These are phyloP conservation scores for Tautogolabrus adspersus DNA, from an alignment of 2,113 vertebrate species.

Conservation along the genomic window DNA sequence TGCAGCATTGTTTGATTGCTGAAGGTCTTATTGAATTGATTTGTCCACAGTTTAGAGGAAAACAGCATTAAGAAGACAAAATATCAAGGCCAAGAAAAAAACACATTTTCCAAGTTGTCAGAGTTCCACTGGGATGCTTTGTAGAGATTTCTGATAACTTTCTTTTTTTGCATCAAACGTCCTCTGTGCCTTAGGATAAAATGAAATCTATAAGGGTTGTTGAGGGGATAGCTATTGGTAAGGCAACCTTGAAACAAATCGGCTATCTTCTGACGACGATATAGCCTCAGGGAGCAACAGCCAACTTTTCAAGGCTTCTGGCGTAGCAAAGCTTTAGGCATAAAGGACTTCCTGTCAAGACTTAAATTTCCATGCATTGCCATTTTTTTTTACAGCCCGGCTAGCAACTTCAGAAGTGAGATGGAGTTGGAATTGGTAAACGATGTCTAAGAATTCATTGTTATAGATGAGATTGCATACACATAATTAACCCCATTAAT, in stretches of 20 bases:
- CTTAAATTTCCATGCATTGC: too few species aligned
- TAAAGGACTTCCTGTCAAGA: neutral
- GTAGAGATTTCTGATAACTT: neutral
- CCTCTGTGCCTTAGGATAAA: neutral
- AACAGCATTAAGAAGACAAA: neutral
- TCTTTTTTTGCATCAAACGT: neutral
- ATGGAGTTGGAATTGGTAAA: too few species aligned
- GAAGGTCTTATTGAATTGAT: neutral
- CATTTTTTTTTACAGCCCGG: too few species aligned
- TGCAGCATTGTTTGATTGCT: neutral
- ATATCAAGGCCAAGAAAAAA: neutral
- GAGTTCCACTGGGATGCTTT: neutral
- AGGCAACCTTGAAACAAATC: neutral
- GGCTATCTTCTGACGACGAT: neutral
- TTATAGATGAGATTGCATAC: too few species aligned
- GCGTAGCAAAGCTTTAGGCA: neutral
- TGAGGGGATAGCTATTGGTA: neutral
- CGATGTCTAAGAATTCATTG: too few species aligned
- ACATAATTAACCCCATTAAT: too few species aligned
- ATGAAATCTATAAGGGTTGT: neutral
- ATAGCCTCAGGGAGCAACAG: too few species aligned
- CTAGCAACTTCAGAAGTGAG: too few species aligned
- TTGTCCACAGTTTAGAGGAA: neutral
- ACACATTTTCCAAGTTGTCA: slow-evolving; percentile 20
- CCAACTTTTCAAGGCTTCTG: neutral